Percentiles rank a stretch among this genome's conserved stretches.
These are phyloP conservation scores for Chamaea fasciata DNA, from an alignment of 2,113 vertebrate genomes.

Conservation along the genomic window DNA sequence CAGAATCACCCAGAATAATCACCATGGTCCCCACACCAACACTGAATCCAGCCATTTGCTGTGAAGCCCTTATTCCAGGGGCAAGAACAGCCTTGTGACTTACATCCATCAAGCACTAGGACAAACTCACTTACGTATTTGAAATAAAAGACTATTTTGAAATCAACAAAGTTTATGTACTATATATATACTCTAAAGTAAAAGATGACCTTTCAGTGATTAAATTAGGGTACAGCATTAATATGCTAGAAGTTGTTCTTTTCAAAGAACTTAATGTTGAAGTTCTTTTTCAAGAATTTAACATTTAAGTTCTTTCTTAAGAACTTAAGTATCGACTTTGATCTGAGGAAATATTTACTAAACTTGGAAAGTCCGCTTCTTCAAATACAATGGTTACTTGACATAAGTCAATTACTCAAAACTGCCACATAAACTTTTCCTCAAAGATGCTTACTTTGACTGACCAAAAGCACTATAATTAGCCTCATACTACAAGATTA, in stretches of 20 bases:
- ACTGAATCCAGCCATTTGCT: accelerated
- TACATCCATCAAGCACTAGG: not conserved
- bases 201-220: not conserved
- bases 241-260: not conserved
- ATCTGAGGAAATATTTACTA: not conserved
- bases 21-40: not conserved
- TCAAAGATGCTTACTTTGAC: not conserved
- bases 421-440: not conserved
- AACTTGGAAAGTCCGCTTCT: not conserved
- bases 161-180: not conserved
- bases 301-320: not conserved
- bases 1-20: not conserved
- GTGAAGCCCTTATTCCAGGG: not conserved
- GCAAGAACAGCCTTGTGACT: not conserved
- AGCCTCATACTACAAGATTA: not conserved
- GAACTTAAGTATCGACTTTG: not conserved
- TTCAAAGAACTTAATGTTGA: not conserved
- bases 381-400: not conserved
- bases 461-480: not conserved
- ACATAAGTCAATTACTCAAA: not conserved
- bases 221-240: not conserved
- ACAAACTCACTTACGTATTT: not conserved
- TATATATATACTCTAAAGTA: not conserved
- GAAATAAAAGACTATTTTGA: not conserved
- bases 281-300: not conserved